These are phyloP conservation scores for Agapetus fuscipes DNA, from an alignment of 2,888 invertebrate genomes.

Conservation along the genomic window DNA sequence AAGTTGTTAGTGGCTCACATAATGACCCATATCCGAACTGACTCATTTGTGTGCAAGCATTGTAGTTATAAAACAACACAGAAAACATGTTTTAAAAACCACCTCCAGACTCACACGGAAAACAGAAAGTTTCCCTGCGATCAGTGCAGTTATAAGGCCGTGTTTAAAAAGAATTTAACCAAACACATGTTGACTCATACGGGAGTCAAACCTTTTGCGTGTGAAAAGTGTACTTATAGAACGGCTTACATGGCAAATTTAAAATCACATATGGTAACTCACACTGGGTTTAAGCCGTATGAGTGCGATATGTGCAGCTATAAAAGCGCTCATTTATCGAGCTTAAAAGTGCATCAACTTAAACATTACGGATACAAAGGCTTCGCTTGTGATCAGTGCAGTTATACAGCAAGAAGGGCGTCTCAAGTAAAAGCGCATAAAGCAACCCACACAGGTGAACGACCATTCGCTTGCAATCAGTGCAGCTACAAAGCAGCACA, in stretches of 20 bases:
- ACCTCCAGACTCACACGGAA: background rate
- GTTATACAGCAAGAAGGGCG: background rate
- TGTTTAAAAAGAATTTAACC: constrained; percentile 1
- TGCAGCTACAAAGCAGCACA: constrained; percentile 18
- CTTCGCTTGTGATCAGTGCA: constrained; percentile 7
- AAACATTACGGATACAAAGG: background rate
- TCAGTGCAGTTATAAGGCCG: background rate
- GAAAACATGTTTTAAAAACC: background rate
- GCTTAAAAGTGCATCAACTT: constrained; percentile 10
- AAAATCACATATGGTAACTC: constrained; percentile 9
- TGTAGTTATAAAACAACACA: background rate
- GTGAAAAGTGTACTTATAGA: background rate
- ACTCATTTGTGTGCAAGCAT: background rate
- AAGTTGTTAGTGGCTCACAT: background rate
- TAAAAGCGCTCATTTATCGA: constrained; percentile 13
- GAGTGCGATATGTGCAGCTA: constrained; percentile 18
- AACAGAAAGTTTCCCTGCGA: background rate
- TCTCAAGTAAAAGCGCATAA: constrained; percentile 8
- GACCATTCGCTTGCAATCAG: constrained; percentile 14
- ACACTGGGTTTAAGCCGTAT: constrained; percentile 11
- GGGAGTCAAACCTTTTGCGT: constrained; percentile 2
- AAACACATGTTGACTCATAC: constrained; percentile 12
- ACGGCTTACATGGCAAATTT: background rate
- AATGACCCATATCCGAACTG: background rate
- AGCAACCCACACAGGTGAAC: constrained; percentile 2